Base-by-base conservation (phyloP, 2,888 invertebrate genomes). In the Plagodis pulveraria region DNA sequence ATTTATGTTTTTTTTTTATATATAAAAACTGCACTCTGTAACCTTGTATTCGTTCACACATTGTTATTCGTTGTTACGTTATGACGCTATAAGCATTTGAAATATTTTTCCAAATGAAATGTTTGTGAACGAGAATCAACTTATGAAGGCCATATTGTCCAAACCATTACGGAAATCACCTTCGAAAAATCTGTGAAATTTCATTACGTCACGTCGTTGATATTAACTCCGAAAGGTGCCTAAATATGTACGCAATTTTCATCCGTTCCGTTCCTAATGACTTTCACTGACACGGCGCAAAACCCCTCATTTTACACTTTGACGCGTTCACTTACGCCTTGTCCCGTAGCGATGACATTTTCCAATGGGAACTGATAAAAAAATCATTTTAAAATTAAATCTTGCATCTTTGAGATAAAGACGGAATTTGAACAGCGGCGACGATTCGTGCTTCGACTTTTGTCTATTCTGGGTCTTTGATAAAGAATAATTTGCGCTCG, bases 251-350 rank as follows among this genome's bases (percentile, higher is more conserved):
- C 87, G 90, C 89, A 90, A 91, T 91, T 91, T 87, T 85, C 90
- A 90, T 89, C 87, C 89, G 89, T 90, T 90, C 88, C 90, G 76
- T 81, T 91, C 87, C 89, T 92, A 91, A 92, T 91, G 92, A 92
- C 92, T 92, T 91, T 88, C 89, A 84, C 87, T 91, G 91, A 90
- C 91, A 89, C 85, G 86, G 78, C 86, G 89, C 83, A 83, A 91
- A 90, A 89, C 89, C 91, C 90, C 92, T 91, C 91, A 89, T 92
- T 92, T 91, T 91, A 91, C 91, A 92, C 91, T 91, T 91, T 91
- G 91, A 89, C 91, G 92, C 92, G 87, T 91, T 89, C 91, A 89
- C 91, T 91, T 90, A 88, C 87, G 84, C 83, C 83, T 86, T 85
- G 87, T 87, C 83, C 84, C 88, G 85, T 84, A 80, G 81, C 84